Percentiles rank a stretch among this genome's conserved stretches.
phyloP scores from a whole-genome alignment of 2,888 invertebrate genomes.

The Morpho helenor region DNA sequence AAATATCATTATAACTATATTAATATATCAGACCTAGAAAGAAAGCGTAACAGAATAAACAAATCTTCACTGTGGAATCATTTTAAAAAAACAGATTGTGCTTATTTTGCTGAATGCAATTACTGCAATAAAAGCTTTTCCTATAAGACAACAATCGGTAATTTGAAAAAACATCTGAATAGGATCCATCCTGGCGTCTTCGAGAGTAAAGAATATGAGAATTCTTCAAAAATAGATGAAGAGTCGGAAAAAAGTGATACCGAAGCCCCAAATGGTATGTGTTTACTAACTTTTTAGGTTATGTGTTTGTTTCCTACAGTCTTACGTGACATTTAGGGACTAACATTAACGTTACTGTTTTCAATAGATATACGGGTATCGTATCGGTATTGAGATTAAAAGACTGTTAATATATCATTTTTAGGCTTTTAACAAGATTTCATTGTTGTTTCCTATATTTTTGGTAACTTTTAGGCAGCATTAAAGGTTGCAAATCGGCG shows the following conservation, averaged over 20 bases:
- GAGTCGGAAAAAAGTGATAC: neutral
- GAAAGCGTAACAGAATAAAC: neutral
- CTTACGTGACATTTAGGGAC: too few relatives aligned
- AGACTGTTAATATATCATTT: too few relatives aligned
- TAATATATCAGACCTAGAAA: neutral
- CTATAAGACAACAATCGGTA: neutral
- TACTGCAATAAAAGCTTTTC: slow-evolving; percentile 1
- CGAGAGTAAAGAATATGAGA: neutral
- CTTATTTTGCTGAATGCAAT: slow-evolving; percentile 1
- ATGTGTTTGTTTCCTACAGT: too few relatives aligned
- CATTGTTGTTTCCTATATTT: too few relatives aligned
- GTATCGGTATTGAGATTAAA: too few relatives aligned
- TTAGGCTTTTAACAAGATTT: too few relatives aligned
- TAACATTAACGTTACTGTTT: too few relatives aligned
- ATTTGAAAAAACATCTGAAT: neutral
- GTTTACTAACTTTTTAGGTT: too few relatives aligned
- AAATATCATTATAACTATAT: neutral
- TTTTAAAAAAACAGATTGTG: neutral
- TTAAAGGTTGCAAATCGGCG: too few relatives aligned
- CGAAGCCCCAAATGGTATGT: neutral
- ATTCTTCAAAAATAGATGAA: neutral
- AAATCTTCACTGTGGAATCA: neutral
- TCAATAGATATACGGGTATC: too few relatives aligned
- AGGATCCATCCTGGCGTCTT: neutral
- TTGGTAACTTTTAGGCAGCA: too few relatives aligned